phyloP scores from a whole-genome alignment of 1,140 invertebrate genomes.

The Hyles euphorbiae region DNA sequence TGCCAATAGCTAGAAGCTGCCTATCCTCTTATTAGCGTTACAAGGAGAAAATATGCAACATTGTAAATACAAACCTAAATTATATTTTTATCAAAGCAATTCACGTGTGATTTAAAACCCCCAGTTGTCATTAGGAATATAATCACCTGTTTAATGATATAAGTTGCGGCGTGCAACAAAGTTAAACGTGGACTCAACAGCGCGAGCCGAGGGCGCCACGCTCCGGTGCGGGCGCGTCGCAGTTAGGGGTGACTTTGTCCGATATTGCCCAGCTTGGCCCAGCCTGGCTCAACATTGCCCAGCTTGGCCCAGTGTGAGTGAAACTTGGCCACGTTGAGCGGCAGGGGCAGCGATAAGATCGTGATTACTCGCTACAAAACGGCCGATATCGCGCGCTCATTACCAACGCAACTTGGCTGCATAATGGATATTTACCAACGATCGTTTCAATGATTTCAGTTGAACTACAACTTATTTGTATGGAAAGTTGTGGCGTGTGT shows the following conservation, averaged over 20 bases:
- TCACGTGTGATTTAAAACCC: too few species aligned
- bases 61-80: too few species aligned
- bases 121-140: too few species aligned
- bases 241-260: background rate
- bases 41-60: too few species aligned
- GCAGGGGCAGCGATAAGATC: slow-evolving; percentile 51
- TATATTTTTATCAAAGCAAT: too few species aligned
- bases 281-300: background rate
- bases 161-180: slow-evolving; percentile 9
- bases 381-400: slow-evolving; percentile 58
- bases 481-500: too few species aligned
- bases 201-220: slow-evolving; percentile 16
- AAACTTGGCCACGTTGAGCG: background rate
- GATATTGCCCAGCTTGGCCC: too few species aligned
- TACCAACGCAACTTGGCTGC: slow-evolving; percentile 43
- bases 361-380: slow-evolving; percentile 69
- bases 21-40: too few species aligned
- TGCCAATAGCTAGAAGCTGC: too few species aligned
- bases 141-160: slow-evolving; percentile 1
- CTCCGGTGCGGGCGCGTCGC: slow-evolving; percentile 13
- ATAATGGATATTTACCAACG: slow-evolving; percentile 48
- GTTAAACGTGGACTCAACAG: slow-evolving; percentile 9
- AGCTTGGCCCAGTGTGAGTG: background rate
- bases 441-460: too few species aligned
- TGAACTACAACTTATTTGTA: too few species aligned